phyloP scores from a whole-genome alignment of 1,140 invertebrate species.

The Diachasma alloeum region DNA sequence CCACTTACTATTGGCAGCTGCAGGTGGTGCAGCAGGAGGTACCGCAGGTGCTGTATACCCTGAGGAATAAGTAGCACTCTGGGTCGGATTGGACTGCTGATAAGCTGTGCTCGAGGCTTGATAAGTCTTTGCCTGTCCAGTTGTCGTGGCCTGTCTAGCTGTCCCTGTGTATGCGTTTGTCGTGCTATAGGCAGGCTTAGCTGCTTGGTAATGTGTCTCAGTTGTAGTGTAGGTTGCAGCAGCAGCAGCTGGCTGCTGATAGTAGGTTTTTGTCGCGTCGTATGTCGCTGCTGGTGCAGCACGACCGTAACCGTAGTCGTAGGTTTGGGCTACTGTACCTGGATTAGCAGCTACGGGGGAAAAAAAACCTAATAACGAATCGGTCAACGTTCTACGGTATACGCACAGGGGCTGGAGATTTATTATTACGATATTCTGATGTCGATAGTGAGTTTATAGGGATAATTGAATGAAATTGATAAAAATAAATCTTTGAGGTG shows the following conservation, averaged over 20 bases:
- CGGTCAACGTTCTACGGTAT: constrained; percentile 33
- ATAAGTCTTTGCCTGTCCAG: constrained; percentile 66
- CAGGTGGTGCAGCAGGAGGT: constrained; percentile 68
- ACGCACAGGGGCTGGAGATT: background rate
- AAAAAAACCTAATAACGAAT: constrained; percentile 38
- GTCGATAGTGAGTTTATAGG: no score
- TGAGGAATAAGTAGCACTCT: constrained; percentile 60
- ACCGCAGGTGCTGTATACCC: constrained; percentile 68
- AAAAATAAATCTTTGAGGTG: no score
- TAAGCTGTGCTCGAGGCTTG: constrained; percentile 62
- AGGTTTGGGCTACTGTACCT: constrained; percentile 70
- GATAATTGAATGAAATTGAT: no score
- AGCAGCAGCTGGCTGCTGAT: constrained; percentile 74
- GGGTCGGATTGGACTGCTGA: constrained; percentile 60
- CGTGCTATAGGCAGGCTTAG: constrained; percentile 72
- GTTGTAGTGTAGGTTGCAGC: constrained; percentile 74
- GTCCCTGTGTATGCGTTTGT: constrained; percentile 72
- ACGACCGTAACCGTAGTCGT: constrained; percentile 76
- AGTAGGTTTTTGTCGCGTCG: constrained; percentile 73
- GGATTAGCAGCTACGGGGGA: constrained; percentile 65
- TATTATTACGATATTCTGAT: no score
- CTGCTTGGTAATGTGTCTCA: constrained; percentile 71
- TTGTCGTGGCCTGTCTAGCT: constrained; percentile 68
- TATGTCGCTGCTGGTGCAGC: constrained; percentile 69
- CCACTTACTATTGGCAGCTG: constrained; percentile 62